Percentiles rank a stretch among this genome's conserved stretches.
Conservation (phyloP, 2,113 vertebrate species). For the Mobula birostris region DNA sequence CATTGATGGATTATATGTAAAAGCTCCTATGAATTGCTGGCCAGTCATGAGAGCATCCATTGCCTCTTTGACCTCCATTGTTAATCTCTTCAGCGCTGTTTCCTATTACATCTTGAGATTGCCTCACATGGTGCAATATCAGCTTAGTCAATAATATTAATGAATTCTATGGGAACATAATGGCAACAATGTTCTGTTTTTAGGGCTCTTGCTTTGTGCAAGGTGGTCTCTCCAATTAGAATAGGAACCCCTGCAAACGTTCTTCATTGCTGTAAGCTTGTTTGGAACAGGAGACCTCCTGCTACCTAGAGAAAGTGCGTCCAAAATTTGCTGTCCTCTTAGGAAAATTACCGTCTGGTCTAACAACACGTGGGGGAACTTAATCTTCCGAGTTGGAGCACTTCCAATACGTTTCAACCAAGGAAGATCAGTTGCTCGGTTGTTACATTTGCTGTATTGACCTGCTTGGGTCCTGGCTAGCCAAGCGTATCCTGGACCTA, state of each 20-base stretch:
- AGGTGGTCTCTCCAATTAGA: no score
- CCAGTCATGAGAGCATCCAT: not conserved
- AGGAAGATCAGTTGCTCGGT: no score
- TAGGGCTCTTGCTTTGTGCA: not conserved
- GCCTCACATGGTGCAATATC: not conserved
- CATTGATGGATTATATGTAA: not conserved
- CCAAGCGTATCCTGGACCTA: no score
- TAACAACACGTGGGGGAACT: not conserved
- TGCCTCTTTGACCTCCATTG: not conserved
- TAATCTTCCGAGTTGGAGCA: not conserved
- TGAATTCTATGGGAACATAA: not conserved
- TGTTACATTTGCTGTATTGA: no score
- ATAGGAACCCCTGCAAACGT: no score
- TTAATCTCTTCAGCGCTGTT: not conserved
- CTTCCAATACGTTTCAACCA: no score
- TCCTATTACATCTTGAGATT: not conserved
- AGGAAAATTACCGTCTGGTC: not conserved
- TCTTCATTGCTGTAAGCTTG: not conserved
- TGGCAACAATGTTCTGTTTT: not conserved
- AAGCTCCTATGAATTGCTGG: not conserved
- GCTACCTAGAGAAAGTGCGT: not conserved
- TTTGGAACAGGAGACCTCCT: not conserved
- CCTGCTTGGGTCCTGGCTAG: no score
- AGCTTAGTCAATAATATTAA: not conserved
- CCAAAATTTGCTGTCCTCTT: not conserved